Base-by-base conservation (phyloP, 92 coral and sea anemone species). In the Paramuricea clavata region DNA sequence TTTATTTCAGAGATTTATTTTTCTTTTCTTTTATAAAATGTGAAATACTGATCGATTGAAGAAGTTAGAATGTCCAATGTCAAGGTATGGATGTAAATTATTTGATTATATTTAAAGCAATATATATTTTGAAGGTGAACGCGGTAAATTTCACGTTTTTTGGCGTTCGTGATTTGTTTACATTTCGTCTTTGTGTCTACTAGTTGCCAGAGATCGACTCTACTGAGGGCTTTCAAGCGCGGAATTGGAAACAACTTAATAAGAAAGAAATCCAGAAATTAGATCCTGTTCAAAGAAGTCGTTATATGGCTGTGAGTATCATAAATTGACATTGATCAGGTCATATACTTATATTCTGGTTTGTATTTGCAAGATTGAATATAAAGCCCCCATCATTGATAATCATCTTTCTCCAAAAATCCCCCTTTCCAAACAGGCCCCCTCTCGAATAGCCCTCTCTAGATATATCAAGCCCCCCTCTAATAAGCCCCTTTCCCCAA, bases 181-280 rank as follows among this genome's bases (percentile, higher is more conserved):
- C 0, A 17, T 22, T 71, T 39, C 0, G 7, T 72, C 15, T 72
- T 6, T 67, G 6, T 30, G 16, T 35, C 33, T 32, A 12, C 49
- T 34, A 79, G 84, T 35, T 79, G 25, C 84, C 84, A 33, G 36
- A 79, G 35, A 79, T 79, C 15, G 19, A 28, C 23, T 60, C 84
- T 31, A 61, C 83, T 10, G 99, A 96, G 28, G 88, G 87, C 67
- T 96, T 94, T 74, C 95, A 91, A 19, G 99, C 98, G 0, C 89
- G 68, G 54, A 96, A 96, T 93, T 94, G 99, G 98, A 96, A 91
- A 73, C 36, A 78, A 15, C 91, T 94, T 25, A 89, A 93, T 71
- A 96, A 96, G 69, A 96, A 94, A 76, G 98, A 96, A 25, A 9
- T 96, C 6, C 94, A 89, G 73, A 96, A 94, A 81, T 91, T 96